Conservation (phyloP, 64 coral and sea anemone species). For the Hydrozoanthus tunicans region DNA sequence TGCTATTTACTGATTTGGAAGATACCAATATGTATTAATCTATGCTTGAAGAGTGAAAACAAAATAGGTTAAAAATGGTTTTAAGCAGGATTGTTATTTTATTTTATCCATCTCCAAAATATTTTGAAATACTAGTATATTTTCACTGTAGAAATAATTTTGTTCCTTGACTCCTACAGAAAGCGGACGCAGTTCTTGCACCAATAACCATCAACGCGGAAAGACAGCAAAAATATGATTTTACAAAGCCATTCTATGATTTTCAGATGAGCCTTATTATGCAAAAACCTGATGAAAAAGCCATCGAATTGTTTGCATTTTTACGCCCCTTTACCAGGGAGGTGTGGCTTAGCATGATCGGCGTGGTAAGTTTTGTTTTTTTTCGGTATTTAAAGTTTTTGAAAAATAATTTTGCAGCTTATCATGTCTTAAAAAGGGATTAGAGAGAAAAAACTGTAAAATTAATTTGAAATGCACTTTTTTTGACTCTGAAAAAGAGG, state of each 20-base stretch:
- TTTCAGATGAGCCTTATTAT: conserved; percentile 79
- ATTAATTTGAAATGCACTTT: no score
- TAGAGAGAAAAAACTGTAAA: no score
- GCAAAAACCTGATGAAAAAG: conserved; percentile 62
- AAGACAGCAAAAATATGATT: conserved; percentile 64
- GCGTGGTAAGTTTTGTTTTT: conserved; percentile 65
- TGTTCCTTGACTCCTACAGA: conserved; percentile 1
- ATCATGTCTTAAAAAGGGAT: no score
- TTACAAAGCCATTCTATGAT: conserved; percentile 88
- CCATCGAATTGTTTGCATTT: conserved; percentile 81
- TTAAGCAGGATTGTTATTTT: no score
- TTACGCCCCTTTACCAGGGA: conserved; percentile 66
- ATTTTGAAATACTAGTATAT: background rate
- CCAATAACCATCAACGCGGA: conserved; percentile 84
- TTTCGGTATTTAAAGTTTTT: no score
- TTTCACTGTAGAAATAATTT: background rate
- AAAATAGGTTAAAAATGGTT: no score
- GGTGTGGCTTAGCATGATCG: conserved; percentile 72
- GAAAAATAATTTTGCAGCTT: no score
- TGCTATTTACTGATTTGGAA: no score
- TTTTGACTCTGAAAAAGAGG: no score
- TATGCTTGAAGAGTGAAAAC: no score
- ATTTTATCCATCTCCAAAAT: background rate
- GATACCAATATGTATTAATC: no score
- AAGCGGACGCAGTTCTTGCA: conserved; percentile 74